Evolutionary conservation across 1,140 invertebrate species (phyloP).

Genomic region (Melitaea cinxia): DNA sequence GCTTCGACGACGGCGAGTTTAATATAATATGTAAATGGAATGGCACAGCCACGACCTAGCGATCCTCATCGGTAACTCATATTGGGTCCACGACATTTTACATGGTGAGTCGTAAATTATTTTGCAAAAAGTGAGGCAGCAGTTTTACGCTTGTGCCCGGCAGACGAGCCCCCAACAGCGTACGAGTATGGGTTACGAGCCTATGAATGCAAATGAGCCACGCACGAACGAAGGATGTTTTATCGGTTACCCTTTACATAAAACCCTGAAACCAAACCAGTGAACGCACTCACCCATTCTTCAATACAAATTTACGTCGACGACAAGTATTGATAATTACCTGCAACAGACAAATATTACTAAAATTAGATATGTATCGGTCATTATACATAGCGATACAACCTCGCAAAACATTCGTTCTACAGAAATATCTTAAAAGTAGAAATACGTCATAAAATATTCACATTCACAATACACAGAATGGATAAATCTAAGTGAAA

Average conservation of each 20-base stretch:
- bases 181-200: constrained; percentile 76
- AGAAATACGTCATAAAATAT: no score
- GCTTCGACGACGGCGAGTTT: constrained; percentile 62
- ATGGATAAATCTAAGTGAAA: no score
- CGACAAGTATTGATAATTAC: constrained; percentile 31
- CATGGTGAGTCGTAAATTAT: constrained; percentile 77
- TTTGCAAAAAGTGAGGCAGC: constrained; percentile 66
- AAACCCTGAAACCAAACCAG: constrained; percentile 60
- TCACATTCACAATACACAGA: no score
- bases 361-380: constrained; percentile 20
- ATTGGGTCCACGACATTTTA: constrained; percentile 72
- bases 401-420: background rate
- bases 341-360: constrained; percentile 35
- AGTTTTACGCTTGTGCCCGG: constrained; percentile 62
- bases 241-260: constrained; percentile 75
- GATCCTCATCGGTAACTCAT: constrained; percentile 67
- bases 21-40: constrained; percentile 82
- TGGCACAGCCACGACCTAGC: constrained; percentile 65
- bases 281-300: constrained; percentile 50
- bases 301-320: constrained; percentile 13
- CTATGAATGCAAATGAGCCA: constrained; percentile 80
- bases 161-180: constrained; percentile 58
- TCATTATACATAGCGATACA: background rate
- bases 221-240: constrained; percentile 61
- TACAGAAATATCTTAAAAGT: background rate